phyloP scores from a whole-genome alignment of 1,140 invertebrate species.

The Ericerus pela region DNA sequence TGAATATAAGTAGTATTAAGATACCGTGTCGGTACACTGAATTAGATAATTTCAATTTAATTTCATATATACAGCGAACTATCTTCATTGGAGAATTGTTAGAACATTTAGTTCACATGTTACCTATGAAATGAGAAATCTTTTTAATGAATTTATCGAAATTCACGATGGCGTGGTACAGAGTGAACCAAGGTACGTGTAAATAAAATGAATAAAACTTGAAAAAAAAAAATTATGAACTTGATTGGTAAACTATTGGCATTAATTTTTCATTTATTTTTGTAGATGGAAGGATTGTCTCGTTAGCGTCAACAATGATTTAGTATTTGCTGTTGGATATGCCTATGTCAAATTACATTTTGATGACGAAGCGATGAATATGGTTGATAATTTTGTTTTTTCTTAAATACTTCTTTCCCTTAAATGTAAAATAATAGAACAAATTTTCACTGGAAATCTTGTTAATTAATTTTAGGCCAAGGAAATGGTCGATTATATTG shows the following conservation, averaged over 20 bases:
- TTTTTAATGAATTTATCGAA: slow-evolving; percentile 35
- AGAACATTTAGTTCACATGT: slow-evolving; percentile 33
- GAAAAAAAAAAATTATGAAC: not conserved
- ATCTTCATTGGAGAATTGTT: slow-evolving; percentile 40
- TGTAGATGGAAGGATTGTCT: slow-evolving; percentile 40
- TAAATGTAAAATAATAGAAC: not conserved
- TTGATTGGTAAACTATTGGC: not conserved
- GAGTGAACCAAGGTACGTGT: slow-evolving; percentile 25
- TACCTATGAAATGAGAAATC: slow-evolving; percentile 31
- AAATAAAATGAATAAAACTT: not conserved
- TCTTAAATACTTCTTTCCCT: not conserved
- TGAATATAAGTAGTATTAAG: not conserved
- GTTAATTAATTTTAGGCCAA: slow-evolving; percentile 21
- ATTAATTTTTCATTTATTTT: not conserved
- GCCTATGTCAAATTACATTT: slow-evolving; percentile 39
- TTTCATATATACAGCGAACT: slow-evolving; percentile 38
- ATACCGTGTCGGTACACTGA: not conserved
- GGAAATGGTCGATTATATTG: slow-evolving; percentile 42
- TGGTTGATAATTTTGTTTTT: slow-evolving; percentile 20
- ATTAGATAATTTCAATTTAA: slow-evolving; percentile 18
- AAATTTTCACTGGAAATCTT: not conserved
- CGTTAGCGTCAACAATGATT: slow-evolving; percentile 35
- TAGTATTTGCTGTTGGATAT: slow-evolving; percentile 40
- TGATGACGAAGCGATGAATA: slow-evolving; percentile 24
- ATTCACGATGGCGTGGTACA: slow-evolving; percentile 30